A percentile compares a stretch with the other conserved stretches of the same genome.
Conservation (phyloP, 2,797 vertebrate species). For the Onychomys arenicola region DNA sequence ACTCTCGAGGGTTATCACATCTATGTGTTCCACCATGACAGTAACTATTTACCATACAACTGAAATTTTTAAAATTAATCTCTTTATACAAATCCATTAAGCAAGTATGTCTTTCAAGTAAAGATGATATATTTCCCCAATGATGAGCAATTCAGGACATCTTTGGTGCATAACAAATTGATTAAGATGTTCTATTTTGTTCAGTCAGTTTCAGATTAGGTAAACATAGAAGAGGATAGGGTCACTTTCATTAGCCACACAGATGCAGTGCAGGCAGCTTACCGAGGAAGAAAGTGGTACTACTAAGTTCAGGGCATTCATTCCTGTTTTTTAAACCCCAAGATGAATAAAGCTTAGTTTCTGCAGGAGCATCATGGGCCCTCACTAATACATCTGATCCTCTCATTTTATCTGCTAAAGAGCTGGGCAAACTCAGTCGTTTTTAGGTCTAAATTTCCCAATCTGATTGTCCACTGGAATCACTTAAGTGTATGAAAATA, state of each 20-base stretch:
- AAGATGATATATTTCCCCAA: constrained; percentile 42
- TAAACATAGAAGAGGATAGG: neutral
- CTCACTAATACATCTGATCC: neutral
- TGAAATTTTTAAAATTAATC: constrained; percentile 23
- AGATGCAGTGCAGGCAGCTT: neutral
- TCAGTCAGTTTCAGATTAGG: constrained; percentile 1
- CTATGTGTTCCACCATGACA: neutral
- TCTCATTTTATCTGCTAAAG: neutral
- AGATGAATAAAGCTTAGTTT: neutral
- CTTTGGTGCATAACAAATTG: constrained; percentile 53
- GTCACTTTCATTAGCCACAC: neutral
- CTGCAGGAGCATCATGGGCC: neutral
- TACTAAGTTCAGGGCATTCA: neutral
- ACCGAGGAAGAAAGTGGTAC: neutral
- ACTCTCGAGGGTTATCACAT: neutral
- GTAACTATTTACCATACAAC: constrained; percentile 39
- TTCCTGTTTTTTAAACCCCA: neutral
- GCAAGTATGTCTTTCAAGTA: constrained; percentile 37
- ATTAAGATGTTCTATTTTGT: constrained; percentile 55
- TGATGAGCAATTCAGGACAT: constrained; percentile 39
- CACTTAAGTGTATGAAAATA: neutral
- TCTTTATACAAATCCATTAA: constrained; percentile 58
- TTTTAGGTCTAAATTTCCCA: neutral
- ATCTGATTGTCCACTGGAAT: neutral
- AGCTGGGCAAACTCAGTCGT: neutral